phyloP scores from a whole-genome alignment of 2,797 vertebrate species.

The Acipenser ruthenus region DNA sequence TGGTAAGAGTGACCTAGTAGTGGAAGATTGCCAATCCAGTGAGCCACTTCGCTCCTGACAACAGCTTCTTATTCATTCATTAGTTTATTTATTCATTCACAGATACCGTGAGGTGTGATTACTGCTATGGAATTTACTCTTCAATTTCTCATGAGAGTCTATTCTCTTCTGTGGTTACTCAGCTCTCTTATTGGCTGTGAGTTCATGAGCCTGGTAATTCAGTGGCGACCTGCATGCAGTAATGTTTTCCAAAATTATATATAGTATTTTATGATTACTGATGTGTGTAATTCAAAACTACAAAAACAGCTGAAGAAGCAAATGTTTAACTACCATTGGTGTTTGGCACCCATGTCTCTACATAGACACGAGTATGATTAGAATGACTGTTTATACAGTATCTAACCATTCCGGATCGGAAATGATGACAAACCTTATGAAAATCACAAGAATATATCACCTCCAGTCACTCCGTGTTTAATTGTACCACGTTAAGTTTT shows the following conservation, averaged over 20 bases:
- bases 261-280: constrained; percentile 5
- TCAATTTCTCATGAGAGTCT: background rate
- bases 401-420: no score
- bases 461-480: no score
- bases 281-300: constrained; percentile 6
- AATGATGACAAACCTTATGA: no score
- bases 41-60: no score
- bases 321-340: background rate
- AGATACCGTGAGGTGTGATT: background rate
- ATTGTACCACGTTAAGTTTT: no score
- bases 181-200: constrained; percentile 24
- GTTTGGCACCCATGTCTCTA: background rate
- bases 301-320: constrained; percentile 6
- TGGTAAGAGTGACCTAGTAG: no score
- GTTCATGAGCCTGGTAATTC: constrained; percentile 16
- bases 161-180: constrained; percentile 6
- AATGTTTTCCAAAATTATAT: constrained; percentile 15
- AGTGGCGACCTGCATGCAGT: background rate
- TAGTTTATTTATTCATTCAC: background rate
- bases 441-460: no score
- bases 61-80: no score
- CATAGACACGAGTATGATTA: background rate
- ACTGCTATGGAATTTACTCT: constrained; percentile 3
- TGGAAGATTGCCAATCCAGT: no score
- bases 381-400: no score